Evolutionary conservation across 1,140 invertebrate genomes (phyloP).

Genomic region (Eurosta solidaginis): DNA sequence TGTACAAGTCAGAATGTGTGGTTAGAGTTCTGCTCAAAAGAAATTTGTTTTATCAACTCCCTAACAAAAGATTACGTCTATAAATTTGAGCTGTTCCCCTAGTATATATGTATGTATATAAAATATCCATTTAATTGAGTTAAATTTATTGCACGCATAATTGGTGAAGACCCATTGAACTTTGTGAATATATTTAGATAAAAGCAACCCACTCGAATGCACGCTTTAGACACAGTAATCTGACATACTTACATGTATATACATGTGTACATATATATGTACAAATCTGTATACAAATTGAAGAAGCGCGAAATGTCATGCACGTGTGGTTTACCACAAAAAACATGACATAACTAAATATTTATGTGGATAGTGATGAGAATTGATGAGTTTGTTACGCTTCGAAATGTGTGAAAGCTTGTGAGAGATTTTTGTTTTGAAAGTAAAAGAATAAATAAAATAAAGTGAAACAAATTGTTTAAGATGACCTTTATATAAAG

Average conservation of each 20-base stretch:
- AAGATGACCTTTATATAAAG: no score
- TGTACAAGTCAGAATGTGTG: no score
- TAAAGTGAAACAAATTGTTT: no score
- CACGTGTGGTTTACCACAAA: no score
- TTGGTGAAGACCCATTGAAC: constrained; percentile 11
- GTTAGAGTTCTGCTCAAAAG: no score
- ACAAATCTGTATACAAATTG: no score
- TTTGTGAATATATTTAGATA: neutral
- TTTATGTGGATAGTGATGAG: neutral
- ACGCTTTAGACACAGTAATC: no score
- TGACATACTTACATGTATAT: neutral
- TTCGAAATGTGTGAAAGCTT: neutral
- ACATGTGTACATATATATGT: neutral
- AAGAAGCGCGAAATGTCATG: no score
- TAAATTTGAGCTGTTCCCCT: no score
- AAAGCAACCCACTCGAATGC: neutral
- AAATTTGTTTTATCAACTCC: no score
- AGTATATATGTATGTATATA: neutral
- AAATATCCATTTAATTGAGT: neutral
- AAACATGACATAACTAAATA: neutral
- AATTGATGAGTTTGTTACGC: neutral
- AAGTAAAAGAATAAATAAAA: no score
- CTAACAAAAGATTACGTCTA: no score
- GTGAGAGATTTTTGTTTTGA: neutral
- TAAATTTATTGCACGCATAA: constrained; percentile 12